Conservation (phyloP, 2,113 vertebrate genomes). For the Onychostoma macrolepis region DNA sequence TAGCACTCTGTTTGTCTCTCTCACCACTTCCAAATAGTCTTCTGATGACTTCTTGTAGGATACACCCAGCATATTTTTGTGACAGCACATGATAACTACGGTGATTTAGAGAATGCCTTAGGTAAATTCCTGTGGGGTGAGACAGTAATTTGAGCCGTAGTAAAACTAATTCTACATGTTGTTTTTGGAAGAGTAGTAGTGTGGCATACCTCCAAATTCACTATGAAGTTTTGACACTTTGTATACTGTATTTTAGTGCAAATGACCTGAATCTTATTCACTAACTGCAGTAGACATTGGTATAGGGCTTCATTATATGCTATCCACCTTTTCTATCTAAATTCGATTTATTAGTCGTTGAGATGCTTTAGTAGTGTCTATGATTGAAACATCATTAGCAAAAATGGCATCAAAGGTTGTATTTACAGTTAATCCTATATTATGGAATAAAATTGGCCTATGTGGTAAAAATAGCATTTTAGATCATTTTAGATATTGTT, state of each 20-base stretch:
- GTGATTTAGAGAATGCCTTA: not conserved
- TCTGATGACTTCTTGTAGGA: not conserved
- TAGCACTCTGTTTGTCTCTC: conserved; percentile 54
- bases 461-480: not conserved
- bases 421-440: not conserved
- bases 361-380: not conserved
- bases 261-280: not conserved
- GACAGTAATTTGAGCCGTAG: not conserved
- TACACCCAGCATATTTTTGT: conserved; percentile 30
- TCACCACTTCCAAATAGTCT: conserved; percentile 21
- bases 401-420: not conserved
- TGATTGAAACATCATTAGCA: not conserved
- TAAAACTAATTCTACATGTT: not conserved
- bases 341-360: not conserved
- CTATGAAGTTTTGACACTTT: not conserved
- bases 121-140: conserved; percentile 46
- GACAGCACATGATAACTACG: not conserved
- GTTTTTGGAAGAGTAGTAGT: not conserved
- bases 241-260: not conserved
- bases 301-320: not conserved
- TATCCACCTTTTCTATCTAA: not conserved
- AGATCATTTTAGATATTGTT: not conserved
- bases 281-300: not conserved
- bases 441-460: not conserved
- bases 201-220: not conserved